Base-by-base conservation (phyloP, 2,797 vertebrate genomes). In the Hylomyscus alleni region DNA sequence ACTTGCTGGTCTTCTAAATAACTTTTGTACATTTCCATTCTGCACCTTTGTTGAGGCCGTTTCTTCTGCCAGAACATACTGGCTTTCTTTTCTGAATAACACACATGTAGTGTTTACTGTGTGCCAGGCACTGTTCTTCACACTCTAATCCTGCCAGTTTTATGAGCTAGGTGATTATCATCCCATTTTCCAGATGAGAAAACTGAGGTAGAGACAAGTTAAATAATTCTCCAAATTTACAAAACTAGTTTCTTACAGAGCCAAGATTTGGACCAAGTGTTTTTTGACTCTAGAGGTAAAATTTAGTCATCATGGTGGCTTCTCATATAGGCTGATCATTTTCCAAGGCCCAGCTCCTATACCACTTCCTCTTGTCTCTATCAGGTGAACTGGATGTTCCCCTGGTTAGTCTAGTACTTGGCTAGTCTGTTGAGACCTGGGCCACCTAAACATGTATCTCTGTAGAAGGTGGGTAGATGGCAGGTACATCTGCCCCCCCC, bases 181-280 rank as follows among this genome's bases (percentile, higher is more conserved):
- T 54, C 14, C 15, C 9, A 29, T 72, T 93, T 92, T 89, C 37
- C 26, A 91, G 56, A 80, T 62, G n/a, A 91, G 73, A 69, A 94
- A 82, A 80, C 86, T 87, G 77, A 97, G 52, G 83, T 73, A 85
- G 20, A 89, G 37, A 20, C 62, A 89, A 60, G 40, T 90, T 86
- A 85, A 90, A 67, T 77, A 85, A 93, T 90, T 69, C 12, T 20
- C 65, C 34, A 73, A 56, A 77, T 75, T 92, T 82, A 89, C 22
- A 91, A 58, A 89, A n/a, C 44, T 44, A 62, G 14, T 77, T 50
- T 91, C 22, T 94, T 56, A 26, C 37, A 97, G 72, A 97, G 47
- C 60, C 78, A 76, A 84, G 50, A 76, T 93, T 94, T 94, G 72
- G 90, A 69, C 4, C 29, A 91, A 52, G 34, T 86, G 47, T 0